Base-by-base conservation (phyloP, 2,888 invertebrate species). In the Oscheius sp. region DNA sequence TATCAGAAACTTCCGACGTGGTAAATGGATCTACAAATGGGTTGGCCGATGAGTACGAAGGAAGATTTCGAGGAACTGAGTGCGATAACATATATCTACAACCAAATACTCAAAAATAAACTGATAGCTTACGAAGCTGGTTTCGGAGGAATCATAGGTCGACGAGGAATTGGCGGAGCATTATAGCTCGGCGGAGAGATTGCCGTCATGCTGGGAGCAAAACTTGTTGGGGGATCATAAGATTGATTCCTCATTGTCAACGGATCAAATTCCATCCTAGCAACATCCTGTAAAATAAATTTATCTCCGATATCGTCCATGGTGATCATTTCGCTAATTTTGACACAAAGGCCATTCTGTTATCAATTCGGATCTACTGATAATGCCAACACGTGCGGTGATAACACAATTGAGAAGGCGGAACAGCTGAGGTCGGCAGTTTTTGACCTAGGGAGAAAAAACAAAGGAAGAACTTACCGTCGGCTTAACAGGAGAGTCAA, bases 401-500 rank as follows among this genome's bases (percentile, higher is more conserved):
- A n/a, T n/a, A n/a, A n/a, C n/a, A n/a, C n/a, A n/a, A n/a, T n/a
- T n/a, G n/a, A n/a, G n/a, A n/a, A n/a, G n/a, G n/a, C n/a, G n/a
- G n/a, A n/a, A n/a, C n/a, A n/a, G n/a, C n/a, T n/a, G n/a, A n/a
- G n/a, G n/a, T n/a, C n/a, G n/a, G n/a, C n/a, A n/a, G n/a, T n/a
- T n/a, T n/a, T n/a, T n/a, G n/a, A n/a, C n/a, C n/a, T n/a, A 14
- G 36, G 14, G 14, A 36, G 8, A 9, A 36, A 36, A 24, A 30
- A 28, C 20, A 28, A 54, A 30, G 54, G 12, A 54, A 32, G 20
- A 12, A 41, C 57, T 12, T 38, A 41, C 57, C 30, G 47, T 20
- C 14, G 47, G 22, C 9, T 26, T 24, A 5, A 59, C 20, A 12
- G 66, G 66, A n/a, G 66, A 56, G 32, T 56, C 56, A 9, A 66